These are phyloP conservation scores for Pterocles orientalis DNA, from an alignment of 2,113 vertebrate species.

Conservation along the genomic window DNA sequence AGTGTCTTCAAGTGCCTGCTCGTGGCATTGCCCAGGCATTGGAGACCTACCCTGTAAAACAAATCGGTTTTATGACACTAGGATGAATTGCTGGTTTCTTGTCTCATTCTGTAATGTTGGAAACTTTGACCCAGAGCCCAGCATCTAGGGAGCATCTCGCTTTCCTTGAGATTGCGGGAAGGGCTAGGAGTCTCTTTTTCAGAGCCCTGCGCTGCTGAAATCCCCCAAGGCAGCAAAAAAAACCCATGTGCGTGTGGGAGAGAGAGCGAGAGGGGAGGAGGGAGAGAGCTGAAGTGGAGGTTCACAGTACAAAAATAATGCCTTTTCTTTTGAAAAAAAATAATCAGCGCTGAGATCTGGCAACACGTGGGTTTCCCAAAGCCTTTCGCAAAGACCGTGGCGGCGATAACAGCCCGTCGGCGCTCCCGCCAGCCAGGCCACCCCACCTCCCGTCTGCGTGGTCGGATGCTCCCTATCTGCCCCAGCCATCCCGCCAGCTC, in stretches of 20 bases:
- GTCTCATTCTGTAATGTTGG: background rate
- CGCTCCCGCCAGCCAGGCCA: background rate
- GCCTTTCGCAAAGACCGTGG: background rate
- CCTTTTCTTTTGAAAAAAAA: conserved; percentile 25
- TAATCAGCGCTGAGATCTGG: conserved; percentile 38
- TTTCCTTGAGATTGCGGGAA: background rate
- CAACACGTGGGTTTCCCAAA: conserved; percentile 52
- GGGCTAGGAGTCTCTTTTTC: conserved; percentile 3
- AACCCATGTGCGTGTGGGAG: background rate
- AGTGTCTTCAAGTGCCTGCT: background rate
- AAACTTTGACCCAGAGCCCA: background rate
- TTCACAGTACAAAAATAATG: conserved; percentile 39
- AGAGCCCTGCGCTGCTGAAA: conserved; percentile 1
- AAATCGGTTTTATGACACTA: background rate
- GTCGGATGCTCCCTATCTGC: background rate
- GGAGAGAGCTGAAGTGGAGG: background rate
- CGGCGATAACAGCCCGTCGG: background rate
- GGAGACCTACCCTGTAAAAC: background rate
- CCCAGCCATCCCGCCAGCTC: conserved; percentile 34
- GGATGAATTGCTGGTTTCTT: background rate
- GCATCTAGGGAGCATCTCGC: background rate
- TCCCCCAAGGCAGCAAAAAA: conserved; percentile 34
- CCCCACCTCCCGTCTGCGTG: background rate
- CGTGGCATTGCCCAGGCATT: background rate
- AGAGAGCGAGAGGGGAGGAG: background rate